Evolutionary conservation across 1,140 invertebrate genomes (phyloP).

Genomic region (Drosophila ananassae): DNA sequence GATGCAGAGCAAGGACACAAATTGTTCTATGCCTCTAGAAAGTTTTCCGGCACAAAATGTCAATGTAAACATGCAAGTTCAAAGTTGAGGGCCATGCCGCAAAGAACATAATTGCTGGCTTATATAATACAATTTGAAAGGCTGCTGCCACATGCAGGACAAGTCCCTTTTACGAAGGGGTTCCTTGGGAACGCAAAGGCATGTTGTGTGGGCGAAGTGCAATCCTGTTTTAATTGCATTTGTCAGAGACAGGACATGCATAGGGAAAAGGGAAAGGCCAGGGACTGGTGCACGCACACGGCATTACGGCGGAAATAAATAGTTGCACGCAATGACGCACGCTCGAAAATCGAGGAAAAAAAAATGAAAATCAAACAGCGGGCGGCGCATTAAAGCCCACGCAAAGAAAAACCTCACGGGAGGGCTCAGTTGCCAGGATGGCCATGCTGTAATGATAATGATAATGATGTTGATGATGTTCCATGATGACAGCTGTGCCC

Average conservation of each 20-base stretch:
- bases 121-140: conserved; percentile 48
- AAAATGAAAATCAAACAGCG: not conserved
- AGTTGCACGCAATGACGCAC: conserved; percentile 47
- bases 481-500: conserved; percentile 15
- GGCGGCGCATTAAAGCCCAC: conserved; percentile 3
- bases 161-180: conserved; percentile 27
- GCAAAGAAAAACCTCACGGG: not conserved
- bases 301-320: conserved; percentile 32
- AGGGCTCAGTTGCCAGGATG: conserved; percentile 5
- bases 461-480: conserved; percentile 29
- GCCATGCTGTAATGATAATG: conserved; percentile 4
- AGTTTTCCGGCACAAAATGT: not conserved
- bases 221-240: conserved; percentile 44
- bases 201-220: conserved; percentile 7
- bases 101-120: conserved; percentile 53
- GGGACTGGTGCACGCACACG: conserved; percentile 16
- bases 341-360: not conserved
- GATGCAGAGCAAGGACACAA: conserved; percentile 28
- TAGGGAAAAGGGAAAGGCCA: not conserved
- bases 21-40: not conserved
- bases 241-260: not conserved
- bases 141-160: conserved; percentile 32
- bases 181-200: conserved; percentile 1
- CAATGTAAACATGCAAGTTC: conserved; percentile 31
- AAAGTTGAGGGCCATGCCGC: conserved; percentile 46